Conservation (phyloP, 2,797 vertebrate species). For the Lophius americanus region DNA sequence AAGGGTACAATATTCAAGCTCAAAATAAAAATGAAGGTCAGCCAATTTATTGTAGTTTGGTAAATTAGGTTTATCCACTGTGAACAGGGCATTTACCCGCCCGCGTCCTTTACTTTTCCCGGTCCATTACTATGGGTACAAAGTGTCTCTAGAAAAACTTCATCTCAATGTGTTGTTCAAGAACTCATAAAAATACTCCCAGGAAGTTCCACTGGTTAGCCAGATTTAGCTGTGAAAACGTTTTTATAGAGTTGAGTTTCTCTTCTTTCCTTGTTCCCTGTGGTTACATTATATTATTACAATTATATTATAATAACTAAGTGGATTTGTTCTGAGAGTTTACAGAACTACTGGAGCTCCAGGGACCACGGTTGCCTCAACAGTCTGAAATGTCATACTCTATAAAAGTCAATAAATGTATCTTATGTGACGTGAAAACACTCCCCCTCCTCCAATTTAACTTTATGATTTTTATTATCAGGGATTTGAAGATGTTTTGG, state of each 20-base stretch:
- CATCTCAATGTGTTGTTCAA: conserved; percentile 24
- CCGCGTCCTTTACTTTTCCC: conserved; percentile 8
- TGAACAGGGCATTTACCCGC: conserved; percentile 21
- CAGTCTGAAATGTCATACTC: conserved; percentile 52
- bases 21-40: conserved; percentile 47
- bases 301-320: conserved; percentile 43
- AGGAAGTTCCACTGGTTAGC: conserved; percentile 38
- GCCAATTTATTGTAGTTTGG: conserved; percentile 66
- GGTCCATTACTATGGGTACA: conserved; percentile 27
- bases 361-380: conserved; percentile 73
- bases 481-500: conserved; percentile 17
- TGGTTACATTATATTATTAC: too few relatives aligned
- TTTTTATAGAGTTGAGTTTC: conserved; percentile 44
- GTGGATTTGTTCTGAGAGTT: conserved; percentile 69
- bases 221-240: conserved; percentile 61
- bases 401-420: not conserved
- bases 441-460: not conserved
- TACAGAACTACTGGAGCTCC: conserved; percentile 72
- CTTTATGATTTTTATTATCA: conserved; percentile 23
- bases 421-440: conserved; percentile 2
- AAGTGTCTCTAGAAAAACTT: conserved; percentile 48
- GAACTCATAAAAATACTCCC: conserved; percentile 30
- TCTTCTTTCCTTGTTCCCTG: conserved; percentile 45
- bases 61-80: conserved; percentile 59
- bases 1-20: conserved; percentile 31